These are phyloP conservation scores for Cydia splendana DNA, from an alignment of 1,140 invertebrate species.

Conservation along the genomic window DNA sequence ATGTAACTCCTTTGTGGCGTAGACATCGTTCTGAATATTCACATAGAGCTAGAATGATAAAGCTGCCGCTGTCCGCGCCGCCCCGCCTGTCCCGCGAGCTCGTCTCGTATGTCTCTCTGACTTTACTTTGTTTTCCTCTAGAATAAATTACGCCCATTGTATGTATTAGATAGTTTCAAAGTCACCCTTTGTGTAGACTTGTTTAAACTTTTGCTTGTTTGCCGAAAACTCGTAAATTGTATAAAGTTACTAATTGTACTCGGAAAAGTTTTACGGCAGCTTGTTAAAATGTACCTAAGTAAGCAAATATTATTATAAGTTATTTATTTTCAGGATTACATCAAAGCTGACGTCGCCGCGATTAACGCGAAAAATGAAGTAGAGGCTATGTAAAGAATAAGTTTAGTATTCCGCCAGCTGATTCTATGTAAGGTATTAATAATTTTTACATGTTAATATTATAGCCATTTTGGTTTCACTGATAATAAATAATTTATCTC, in stretches of 20 bases:
- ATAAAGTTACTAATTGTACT: constrained; percentile 32
- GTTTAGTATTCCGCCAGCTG: constrained; percentile 31
- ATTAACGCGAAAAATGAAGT: constrained; percentile 56
- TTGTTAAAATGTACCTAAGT: neutral
- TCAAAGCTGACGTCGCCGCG: constrained; percentile 55
- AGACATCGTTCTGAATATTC: neutral
- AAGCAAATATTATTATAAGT: constrained; percentile 33
- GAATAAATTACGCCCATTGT: constrained; percentile 17
- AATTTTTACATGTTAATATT: constrained; percentile 20
- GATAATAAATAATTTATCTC: constrained; percentile 25
- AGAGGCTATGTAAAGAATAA: constrained; percentile 53
- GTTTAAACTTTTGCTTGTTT: constrained; percentile 3
- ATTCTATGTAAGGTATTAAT: constrained; percentile 23
- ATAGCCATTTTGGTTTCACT: constrained; percentile 8
- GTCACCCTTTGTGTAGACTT: constrained; percentile 11
- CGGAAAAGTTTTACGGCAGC: neutral
- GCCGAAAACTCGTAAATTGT: constrained; percentile 4
- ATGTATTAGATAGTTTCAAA: constrained; percentile 15
- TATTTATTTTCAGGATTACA: constrained; percentile 55
- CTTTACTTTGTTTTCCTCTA: constrained; percentile 9
- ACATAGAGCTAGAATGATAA: neutral
- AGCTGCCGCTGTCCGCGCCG: constrained; percentile 3
- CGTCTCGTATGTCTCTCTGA: neutral
- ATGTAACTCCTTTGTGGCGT: neutral
- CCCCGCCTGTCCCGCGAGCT: neutral